These are phyloP conservation scores for Porites cylindrica DNA, from an alignment of 92 coral and sea anemone species.

Conservation along the genomic window DNA sequence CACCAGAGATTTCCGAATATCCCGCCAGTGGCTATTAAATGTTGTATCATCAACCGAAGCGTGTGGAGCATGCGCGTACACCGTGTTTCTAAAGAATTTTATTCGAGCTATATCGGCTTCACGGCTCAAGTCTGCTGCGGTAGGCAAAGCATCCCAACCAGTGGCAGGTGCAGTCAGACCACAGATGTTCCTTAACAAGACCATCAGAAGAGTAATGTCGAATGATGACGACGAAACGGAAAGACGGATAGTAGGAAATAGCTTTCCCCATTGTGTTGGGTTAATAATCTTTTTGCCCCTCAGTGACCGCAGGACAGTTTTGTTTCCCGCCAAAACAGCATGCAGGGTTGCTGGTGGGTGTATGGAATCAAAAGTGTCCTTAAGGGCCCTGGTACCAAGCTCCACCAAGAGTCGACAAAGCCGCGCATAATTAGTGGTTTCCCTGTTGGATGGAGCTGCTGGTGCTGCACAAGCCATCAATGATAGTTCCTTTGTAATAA, in stretches of 20 bases:
- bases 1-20: conserved; percentile 38
- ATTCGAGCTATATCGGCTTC: conserved; percentile 54
- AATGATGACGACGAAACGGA: background rate
- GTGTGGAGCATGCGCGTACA: conserved; percentile 18
- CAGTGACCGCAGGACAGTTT: background rate
- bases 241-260: background rate
- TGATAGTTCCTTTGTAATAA: too few species aligned
- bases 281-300: background rate
- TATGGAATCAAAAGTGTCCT: background rate
- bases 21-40: conserved; percentile 43
- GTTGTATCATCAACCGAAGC: conserved; percentile 39
- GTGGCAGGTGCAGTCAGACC: conserved; percentile 26
- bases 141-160: conserved; percentile 50
- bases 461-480: background rate
- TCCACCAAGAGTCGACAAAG: background rate
- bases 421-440: background rate
- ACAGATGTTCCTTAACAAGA: background rate
- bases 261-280: background rate
- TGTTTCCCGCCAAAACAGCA: background rate
- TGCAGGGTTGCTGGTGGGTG: background rate
- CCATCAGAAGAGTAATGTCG: background rate
- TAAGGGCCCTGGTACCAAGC: background rate
- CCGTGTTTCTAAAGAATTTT: conserved; percentile 12
- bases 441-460: background rate
- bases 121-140: conserved; percentile 31